Evolutionary conservation across 2,797 vertebrate species (phyloP).

Genomic region (Neostethus bicornis): DNA sequence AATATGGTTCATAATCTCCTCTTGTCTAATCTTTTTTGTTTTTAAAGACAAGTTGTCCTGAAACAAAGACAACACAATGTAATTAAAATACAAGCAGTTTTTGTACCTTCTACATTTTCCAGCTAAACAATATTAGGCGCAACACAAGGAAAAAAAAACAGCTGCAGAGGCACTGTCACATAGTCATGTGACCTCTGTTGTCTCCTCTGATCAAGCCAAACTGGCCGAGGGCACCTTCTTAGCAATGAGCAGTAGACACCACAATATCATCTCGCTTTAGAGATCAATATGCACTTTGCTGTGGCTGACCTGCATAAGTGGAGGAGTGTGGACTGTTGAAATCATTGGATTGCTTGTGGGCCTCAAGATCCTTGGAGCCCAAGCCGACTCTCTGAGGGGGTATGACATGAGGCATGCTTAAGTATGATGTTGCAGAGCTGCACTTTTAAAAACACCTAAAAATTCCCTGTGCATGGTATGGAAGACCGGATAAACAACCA

Average conservation of each 20-base stretch:
- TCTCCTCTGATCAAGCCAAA: constrained; percentile 59
- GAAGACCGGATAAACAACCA: neutral
- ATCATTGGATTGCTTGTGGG: constrained; percentile 49
- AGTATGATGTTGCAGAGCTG: constrained; percentile 31
- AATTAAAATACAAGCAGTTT: constrained; percentile 17
- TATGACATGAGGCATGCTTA: constrained; percentile 7
- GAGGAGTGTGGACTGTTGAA: constrained; percentile 46
- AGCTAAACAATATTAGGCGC: constrained; percentile 27
- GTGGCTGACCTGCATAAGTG: constrained; percentile 72
- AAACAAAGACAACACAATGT: constrained; percentile 17
- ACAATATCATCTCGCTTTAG: constrained; percentile 73
- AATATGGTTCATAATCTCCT: neutral
- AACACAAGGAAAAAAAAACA: constrained; percentile 31
- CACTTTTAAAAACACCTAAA: constrained; percentile 31
- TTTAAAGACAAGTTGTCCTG: neutral
- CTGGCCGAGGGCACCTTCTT: constrained; percentile 71
- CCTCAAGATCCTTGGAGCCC: constrained; percentile 53
- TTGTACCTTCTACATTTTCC: constrained; percentile 24
- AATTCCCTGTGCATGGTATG: constrained; percentile 10
- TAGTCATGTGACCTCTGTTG: constrained; percentile 60
- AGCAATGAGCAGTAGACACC: constrained; percentile 61
- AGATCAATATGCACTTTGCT: constrained; percentile 78
- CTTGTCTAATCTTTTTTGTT: constrained; percentile 7
- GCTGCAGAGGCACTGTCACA: constrained; percentile 55
- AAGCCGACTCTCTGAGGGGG: constrained; percentile 31